Base-by-base conservation (phyloP, 2,797 vertebrate species). In the Euphonia xanthogaster region DNA sequence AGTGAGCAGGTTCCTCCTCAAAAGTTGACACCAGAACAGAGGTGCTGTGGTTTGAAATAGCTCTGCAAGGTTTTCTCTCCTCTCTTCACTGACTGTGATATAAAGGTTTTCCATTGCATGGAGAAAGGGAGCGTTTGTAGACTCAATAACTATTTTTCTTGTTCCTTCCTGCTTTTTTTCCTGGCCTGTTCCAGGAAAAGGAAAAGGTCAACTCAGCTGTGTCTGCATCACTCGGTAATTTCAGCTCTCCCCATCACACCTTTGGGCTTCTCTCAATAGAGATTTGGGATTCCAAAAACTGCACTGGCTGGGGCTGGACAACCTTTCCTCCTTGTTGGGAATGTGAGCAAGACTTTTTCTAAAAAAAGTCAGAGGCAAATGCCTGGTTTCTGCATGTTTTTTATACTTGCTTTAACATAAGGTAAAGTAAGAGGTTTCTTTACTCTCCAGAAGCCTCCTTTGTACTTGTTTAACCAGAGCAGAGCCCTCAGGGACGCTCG, bases 401-500 rank as follows among this genome's bases (percentile, higher is more conserved):
- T 89, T 44, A 6, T 21, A 21, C 22, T 66, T 55, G 19, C 39
- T 94, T 76, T 57, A 70, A n/a, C 23, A 60, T 3, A 18, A 39
- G 30, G 39, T 44, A 14, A 37, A 55, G 17, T n/a, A n/a, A 76
- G 42, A 80, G 40, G 15, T 75, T 84, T 86, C 27, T 75, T 80
- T 8, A 12, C 9, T 74, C 19, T 51, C 53, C 5, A 5, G 5
- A 60, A 45, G 7, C 18, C 13, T 87, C 21, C 35, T 40, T 23
- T 0, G 0, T 11, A 23, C 10, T 55, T 0, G 0, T 79, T 82
- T 57, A 30, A 17, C 7, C 4, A 39, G 53, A 44, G 22, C 33
- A 55, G 39, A 61, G 25, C 0, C 0, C 42, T 44, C 33, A 21
- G 10, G 30, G 42, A 16, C 67, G 54, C 48, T 73, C 0, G 2